A percentile compares a stretch with the other conserved stretches of the same genome.
Evolutionary conservation across 2,888 invertebrate species (phyloP).

Genomic region (Standfussiana lucernea): DNA sequence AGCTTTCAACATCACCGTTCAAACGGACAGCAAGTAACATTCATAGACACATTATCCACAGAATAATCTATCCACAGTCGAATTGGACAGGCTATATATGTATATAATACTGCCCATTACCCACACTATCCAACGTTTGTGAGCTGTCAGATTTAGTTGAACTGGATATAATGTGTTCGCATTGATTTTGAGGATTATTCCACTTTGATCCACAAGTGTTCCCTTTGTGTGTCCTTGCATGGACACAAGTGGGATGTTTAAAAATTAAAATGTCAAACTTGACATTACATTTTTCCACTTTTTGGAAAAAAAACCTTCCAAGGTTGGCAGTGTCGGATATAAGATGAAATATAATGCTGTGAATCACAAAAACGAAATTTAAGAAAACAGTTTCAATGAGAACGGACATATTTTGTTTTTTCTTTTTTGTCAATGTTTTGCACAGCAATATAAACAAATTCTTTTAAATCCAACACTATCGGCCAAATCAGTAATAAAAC

Average conservation of each 20-base stretch:
- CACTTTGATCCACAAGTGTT: background rate
- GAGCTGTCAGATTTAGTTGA: conserved; percentile 44
- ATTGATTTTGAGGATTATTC: conserved; percentile 30
- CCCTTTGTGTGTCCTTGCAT: no score
- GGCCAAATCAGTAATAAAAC: background rate
- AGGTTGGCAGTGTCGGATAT: background rate
- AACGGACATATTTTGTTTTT: no score
- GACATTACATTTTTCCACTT: background rate
- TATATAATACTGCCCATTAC: no score
- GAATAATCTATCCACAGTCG: conserved; percentile 8
- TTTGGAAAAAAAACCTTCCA: background rate
- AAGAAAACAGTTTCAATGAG: no score
- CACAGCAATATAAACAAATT: no score
- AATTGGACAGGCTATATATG: background rate
- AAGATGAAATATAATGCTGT: background rate
- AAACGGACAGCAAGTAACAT: conserved; percentile 30
- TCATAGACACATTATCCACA: conserved; percentile 17
- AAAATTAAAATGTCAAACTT: background rate
- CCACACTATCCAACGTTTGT: background rate
- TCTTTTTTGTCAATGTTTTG: no score
- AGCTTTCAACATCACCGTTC: background rate
- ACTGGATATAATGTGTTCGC: conserved; percentile 41
- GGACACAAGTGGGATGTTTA: background rate
- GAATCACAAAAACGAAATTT: background rate
- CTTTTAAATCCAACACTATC: background rate